Evolutionary conservation across 2,113 vertebrate species (phyloP).

Genomic region (Orycteropus afer): DNA sequence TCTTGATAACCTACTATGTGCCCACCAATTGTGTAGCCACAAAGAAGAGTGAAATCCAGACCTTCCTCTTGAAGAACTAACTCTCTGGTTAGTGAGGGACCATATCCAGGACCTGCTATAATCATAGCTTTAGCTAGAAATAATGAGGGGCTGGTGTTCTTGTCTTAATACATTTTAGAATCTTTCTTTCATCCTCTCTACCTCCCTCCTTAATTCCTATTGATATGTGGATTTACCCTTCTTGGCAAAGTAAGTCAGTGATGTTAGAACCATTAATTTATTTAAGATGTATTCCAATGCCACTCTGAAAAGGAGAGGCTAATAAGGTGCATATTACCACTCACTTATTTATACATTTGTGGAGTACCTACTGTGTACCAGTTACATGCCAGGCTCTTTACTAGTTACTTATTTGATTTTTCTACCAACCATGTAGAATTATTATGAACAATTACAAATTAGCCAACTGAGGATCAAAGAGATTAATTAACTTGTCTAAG

Average conservation of each 20-base stretch:
- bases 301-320: not conserved
- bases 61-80: not conserved
- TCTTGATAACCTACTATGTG: not conserved
- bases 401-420: not conserved
- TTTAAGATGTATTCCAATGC: not conserved
- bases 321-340: not conserved
- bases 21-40: not conserved
- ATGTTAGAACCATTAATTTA: not conserved
- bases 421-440: not conserved
- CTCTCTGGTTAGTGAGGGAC: not conserved
- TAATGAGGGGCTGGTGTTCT: not conserved
- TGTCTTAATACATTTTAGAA: not conserved
- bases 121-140: not conserved
- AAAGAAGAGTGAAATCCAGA: slow-evolving; percentile 22
- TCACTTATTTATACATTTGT: not conserved
- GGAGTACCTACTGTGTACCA: not conserved
- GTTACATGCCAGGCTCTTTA: not conserved
- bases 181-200: not conserved
- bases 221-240: not conserved
- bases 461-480: not conserved
- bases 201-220: not conserved
- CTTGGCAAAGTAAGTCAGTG: not conserved
- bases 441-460: not conserved
- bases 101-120: not conserved
- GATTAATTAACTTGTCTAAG: not conserved